Percentiles rank a stretch among this genome's conserved stretches.
Conservation (phyloP, 2,797 vertebrate species). For the Sebastes steindachneri region DNA sequence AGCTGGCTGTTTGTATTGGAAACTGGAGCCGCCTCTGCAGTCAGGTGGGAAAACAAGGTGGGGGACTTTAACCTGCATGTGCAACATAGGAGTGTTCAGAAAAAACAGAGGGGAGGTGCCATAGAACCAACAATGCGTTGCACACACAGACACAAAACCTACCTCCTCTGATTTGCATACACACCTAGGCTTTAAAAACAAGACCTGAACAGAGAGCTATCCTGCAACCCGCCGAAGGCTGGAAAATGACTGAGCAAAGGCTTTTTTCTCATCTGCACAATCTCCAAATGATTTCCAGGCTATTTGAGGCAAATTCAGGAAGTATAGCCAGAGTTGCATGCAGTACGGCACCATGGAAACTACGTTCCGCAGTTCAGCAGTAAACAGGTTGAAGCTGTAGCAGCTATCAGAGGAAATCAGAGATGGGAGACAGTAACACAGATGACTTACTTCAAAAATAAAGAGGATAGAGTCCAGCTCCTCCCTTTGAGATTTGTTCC, state of each 20-base stretch:
- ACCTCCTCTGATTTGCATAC: slow-evolving; percentile 37
- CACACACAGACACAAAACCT: slow-evolving; percentile 13
- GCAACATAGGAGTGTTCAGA: slow-evolving; percentile 48
- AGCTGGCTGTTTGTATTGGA: slow-evolving; percentile 80
- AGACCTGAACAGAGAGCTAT: not conserved
- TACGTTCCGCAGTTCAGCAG: slow-evolving; percentile 29
- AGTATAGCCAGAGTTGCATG: slow-evolving; percentile 13
- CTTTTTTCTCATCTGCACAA: not conserved
- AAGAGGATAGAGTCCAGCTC: slow-evolving; percentile 99
- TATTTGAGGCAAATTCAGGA: slow-evolving; percentile 43
- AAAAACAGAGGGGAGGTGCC: slow-evolving; percentile 45
- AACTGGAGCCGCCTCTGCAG: slow-evolving; percentile 75
- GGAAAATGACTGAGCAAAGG: not conserved
- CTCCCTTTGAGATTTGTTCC: slow-evolving; percentile 99
- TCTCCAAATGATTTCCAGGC: slow-evolving; percentile 9
- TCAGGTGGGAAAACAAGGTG: slow-evolving; percentile 74
- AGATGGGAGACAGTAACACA: slow-evolving; percentile 25
- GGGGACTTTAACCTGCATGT: slow-evolving; percentile 73
- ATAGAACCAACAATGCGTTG: slow-evolving; percentile 3
- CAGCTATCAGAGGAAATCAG: slow-evolving; percentile 12
- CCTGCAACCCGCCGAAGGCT: not conserved
- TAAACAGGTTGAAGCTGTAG: slow-evolving; percentile 45
- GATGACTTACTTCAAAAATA: slow-evolving; percentile 98
- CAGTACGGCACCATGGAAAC: slow-evolving; percentile 53
- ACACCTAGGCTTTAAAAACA: slow-evolving; percentile 23